Conservation (phyloP, 1,140 invertebrate genomes). For the Mamestra configurata region DNA sequence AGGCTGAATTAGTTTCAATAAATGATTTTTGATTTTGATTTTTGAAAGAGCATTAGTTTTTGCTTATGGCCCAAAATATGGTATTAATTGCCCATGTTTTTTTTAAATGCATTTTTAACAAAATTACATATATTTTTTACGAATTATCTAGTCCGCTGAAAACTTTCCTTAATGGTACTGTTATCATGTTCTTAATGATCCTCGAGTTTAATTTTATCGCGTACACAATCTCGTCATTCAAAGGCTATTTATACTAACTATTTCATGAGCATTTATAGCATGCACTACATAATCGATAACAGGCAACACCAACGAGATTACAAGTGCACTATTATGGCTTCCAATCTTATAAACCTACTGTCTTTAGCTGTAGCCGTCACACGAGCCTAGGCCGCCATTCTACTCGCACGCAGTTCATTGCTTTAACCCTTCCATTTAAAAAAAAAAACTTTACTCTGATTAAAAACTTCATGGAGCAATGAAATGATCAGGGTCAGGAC, state of each 20-base stretch:
- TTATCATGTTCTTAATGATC: conserved; percentile 1
- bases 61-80: too few relatives aligned
- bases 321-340: conserved; percentile 66
- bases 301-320: conserved; percentile 61
- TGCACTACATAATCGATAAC: conserved; percentile 51
- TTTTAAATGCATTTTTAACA: too few relatives aligned
- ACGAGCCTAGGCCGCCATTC: conserved; percentile 38
- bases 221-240: conserved; percentile 26
- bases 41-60: too few relatives aligned
- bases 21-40: too few relatives aligned
- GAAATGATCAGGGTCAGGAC: conserved; percentile 70
- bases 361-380: conserved; percentile 49
- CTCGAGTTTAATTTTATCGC: conserved; percentile 4
- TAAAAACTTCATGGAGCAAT: conserved; percentile 22
- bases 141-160: background rate
- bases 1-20: too few relatives aligned
- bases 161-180: too few relatives aligned
- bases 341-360: conserved; percentile 61
- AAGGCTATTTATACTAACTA: conserved; percentile 34
- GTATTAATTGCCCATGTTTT: too few relatives aligned
- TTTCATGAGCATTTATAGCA: conserved; percentile 32
- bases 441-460: conserved; percentile 47
- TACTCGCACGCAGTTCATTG: conserved; percentile 77
- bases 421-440: conserved; percentile 78
- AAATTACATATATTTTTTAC: too few relatives aligned